A percentile compares a stretch with the other conserved stretches of the same genome.
These are phyloP conservation scores for Pampusana beccarii DNA, from an alignment of 2,113 vertebrate genomes.

Conservation along the genomic window DNA sequence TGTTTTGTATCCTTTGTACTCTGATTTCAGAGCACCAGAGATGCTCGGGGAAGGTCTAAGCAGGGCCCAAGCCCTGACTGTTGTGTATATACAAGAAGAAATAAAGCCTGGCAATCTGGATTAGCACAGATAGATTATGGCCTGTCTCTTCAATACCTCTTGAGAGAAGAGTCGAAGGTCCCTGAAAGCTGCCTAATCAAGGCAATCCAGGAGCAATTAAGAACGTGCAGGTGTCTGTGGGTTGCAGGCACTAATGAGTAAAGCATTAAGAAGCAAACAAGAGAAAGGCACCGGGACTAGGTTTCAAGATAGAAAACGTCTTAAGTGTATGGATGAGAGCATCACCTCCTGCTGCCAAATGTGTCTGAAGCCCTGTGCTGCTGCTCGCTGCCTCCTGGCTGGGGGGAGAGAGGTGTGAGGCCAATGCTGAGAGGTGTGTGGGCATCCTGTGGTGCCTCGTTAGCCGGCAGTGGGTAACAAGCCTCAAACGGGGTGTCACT, in stretches of 20 bases:
- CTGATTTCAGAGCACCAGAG: not conserved
- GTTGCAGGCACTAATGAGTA: not conserved
- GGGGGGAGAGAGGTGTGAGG: not conserved
- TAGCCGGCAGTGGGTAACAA: not conserved
- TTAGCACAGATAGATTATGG: not conserved
- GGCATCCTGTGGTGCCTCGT: fast-evolving
- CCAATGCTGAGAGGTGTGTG: not conserved
- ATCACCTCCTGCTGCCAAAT: fast-evolving
- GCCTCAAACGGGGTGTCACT: too few species aligned
- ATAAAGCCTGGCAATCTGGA: not conserved
- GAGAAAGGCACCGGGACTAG: not conserved
- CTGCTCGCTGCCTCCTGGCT: not conserved
- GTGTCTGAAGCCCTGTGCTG: not conserved
- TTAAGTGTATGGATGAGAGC: not conserved
- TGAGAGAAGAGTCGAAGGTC: slow-evolving; percentile 2
- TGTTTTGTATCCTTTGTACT: not conserved
- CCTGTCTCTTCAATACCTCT: not conserved
- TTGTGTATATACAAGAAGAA: not conserved
- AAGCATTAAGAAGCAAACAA: not conserved
- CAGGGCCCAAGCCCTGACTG: not conserved
- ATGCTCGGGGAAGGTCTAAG: not conserved
- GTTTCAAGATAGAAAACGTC: not conserved
- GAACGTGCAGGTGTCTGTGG: not conserved
- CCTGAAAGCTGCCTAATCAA: not conserved
- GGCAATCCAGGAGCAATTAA: slow-evolving; percentile 16